Conservation (phyloP, 2,797 vertebrate species). For the Gouania willdenowi region DNA sequence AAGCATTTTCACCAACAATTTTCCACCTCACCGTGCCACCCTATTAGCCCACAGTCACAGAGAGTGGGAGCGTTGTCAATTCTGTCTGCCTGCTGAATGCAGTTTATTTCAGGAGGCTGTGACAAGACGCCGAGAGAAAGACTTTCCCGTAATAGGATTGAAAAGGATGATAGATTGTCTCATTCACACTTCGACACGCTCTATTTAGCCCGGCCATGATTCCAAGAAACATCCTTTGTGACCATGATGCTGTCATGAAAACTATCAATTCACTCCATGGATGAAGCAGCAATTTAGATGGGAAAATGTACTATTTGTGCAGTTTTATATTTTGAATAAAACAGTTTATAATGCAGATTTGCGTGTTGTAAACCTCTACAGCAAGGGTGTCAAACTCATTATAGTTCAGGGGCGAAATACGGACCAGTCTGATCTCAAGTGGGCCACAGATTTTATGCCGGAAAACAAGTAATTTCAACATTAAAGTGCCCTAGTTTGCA, state of each 20-base stretch:
- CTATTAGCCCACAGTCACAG: background rate
- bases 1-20: background rate
- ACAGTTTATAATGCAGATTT: no score
- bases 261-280: constrained; percentile 1
- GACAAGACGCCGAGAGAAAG: constrained; percentile 27
- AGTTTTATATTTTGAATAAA: background rate
- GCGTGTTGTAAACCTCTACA: no score
- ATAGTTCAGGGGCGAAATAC: no score
- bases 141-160: constrained; percentile 45
- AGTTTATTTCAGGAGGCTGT: constrained; percentile 27
- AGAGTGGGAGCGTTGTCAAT: background rate
- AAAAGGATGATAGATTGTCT: constrained; percentile 60
- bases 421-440: no score
- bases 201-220: constrained; percentile 42
- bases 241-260: constrained; percentile 9
- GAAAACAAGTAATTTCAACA: no score
- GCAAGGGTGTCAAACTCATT: no score
- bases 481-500: no score
- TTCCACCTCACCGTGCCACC: background rate
- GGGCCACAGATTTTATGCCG: no score
- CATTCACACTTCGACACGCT: constrained; percentile 54
- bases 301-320: background rate
- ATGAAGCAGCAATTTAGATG: background rate
- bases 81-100: constrained; percentile 15
- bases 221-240: constrained; percentile 37